These are phyloP conservation scores for Leuciscus waleckii DNA, from an alignment of 2,797 vertebrate genomes.

Conservation along the genomic window DNA sequence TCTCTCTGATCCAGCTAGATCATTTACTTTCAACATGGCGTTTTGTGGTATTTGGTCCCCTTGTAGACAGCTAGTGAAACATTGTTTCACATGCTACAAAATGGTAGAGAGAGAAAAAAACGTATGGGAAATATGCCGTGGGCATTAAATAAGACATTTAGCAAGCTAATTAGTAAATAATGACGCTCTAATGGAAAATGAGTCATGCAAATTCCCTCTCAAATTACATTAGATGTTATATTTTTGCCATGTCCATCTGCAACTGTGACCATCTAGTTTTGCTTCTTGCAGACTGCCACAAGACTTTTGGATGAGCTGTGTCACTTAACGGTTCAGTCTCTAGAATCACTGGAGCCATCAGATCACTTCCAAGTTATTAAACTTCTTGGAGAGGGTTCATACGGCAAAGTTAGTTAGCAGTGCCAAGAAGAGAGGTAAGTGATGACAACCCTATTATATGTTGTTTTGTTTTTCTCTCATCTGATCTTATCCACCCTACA, in stretches of 20 bases:
- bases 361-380: slow-evolving; percentile 88
- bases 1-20: slow-evolving; percentile 12
- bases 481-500: not conserved
- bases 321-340: slow-evolving; percentile 86
- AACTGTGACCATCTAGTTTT: not conserved
- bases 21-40: not conserved
- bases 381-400: slow-evolving; percentile 90
- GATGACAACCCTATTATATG: slow-evolving; percentile 58
- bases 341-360: slow-evolving; percentile 80
- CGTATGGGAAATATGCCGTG: not conserved
- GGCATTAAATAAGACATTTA: not conserved
- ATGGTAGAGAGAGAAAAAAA: not conserved
- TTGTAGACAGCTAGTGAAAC: slow-evolving; percentile 3
- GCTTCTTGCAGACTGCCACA: slow-evolving; percentile 66
- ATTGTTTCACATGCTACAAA: not conserved
- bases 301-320: slow-evolving; percentile 84
- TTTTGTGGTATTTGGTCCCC: not conserved
- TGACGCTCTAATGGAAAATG: not conserved
- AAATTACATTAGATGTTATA: slow-evolving; percentile 18
- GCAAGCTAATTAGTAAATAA: not conserved
- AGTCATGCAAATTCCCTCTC: not conserved
- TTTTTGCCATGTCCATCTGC: not conserved
- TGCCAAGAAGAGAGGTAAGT: slow-evolving; percentile 84
- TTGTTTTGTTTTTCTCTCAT: not conserved
- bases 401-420: slow-evolving; percentile 87